These are phyloP conservation scores for Anas acuta DNA, from an alignment of 2,797 vertebrate genomes.

Conservation along the genomic window DNA sequence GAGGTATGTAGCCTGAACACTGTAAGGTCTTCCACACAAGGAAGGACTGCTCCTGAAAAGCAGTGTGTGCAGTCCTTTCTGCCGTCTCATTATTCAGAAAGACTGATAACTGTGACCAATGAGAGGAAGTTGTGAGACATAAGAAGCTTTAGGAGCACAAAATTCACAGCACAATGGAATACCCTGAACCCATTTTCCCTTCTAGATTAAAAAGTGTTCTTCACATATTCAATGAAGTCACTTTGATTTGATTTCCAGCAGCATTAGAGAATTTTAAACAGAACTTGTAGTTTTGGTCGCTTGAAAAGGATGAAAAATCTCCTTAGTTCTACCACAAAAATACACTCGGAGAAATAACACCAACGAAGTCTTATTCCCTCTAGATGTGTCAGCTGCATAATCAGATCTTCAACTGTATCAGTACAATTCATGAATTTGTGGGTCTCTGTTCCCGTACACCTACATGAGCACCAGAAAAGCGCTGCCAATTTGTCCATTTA, in stretches of 20 bases:
- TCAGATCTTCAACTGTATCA: conserved; percentile 22
- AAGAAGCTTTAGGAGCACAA: not conserved
- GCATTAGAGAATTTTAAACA: conserved; percentile 1
- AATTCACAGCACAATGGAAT: not conserved
- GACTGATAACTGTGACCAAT: not conserved
- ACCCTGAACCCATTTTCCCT: not conserved
- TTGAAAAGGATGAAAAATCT: not conserved
- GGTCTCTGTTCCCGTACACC: not conserved
- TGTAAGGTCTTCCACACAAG: not conserved
- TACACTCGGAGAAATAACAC: conserved; percentile 19
- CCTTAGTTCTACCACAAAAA: not conserved
- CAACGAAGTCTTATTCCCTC: conserved; percentile 11
- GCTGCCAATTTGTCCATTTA: conserved; percentile 24
- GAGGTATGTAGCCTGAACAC: not conserved
- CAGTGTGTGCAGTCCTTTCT: not conserved
- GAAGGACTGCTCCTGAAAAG: not conserved
- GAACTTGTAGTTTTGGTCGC: not conserved
- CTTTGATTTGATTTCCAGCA: not conserved
- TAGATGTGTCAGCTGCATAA: conserved; percentile 33
- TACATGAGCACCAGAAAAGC: not conserved
- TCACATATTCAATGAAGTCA: not conserved
- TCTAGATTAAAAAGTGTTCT: not conserved
- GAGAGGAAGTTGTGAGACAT: not conserved
- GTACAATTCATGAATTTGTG: conserved; percentile 26
- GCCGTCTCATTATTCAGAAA: not conserved